Percentiles rank a stretch among this genome's conserved stretches.
phyloP scores from a whole-genome alignment of 2,113 vertebrate genomes.

The Mesoclemmys tuberculata region DNA sequence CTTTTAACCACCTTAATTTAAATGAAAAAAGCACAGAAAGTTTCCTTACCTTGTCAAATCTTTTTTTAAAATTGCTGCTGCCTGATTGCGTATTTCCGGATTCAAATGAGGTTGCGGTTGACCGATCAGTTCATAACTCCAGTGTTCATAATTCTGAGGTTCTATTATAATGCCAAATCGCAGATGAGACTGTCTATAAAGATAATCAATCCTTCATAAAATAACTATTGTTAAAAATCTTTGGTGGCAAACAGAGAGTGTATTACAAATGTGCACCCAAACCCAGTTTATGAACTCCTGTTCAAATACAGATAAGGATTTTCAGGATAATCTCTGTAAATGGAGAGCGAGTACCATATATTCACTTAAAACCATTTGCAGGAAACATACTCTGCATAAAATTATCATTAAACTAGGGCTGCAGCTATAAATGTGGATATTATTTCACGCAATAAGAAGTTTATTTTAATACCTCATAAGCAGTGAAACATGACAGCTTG shows the following conservation, averaged over 20 bases:
- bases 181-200: neutral
- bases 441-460: constrained; percentile 7
- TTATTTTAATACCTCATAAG: constrained; percentile 6
- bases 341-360: neutral
- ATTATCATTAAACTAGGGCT: neutral
- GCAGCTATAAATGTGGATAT: neutral
- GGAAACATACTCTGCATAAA: neutral
- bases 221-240: neutral
- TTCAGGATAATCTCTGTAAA: neutral
- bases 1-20: too few species aligned
- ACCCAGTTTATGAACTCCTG: neutral
- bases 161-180: neutral
- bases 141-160: too few species aligned
- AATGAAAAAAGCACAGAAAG: too few species aligned
- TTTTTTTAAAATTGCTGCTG: too few species aligned
- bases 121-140: too few species aligned
- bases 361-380: neutral
- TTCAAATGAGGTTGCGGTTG: too few species aligned
- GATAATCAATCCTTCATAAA: constrained; percentile 8
- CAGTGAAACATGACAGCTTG: neutral
- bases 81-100: too few species aligned
- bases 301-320: neutral
- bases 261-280: neutral
- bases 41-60: too few species aligned
- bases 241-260: neutral